Base-by-base conservation (phyloP, 2,113 vertebrate species). In the Periophthalmodon schlosseri region DNA sequence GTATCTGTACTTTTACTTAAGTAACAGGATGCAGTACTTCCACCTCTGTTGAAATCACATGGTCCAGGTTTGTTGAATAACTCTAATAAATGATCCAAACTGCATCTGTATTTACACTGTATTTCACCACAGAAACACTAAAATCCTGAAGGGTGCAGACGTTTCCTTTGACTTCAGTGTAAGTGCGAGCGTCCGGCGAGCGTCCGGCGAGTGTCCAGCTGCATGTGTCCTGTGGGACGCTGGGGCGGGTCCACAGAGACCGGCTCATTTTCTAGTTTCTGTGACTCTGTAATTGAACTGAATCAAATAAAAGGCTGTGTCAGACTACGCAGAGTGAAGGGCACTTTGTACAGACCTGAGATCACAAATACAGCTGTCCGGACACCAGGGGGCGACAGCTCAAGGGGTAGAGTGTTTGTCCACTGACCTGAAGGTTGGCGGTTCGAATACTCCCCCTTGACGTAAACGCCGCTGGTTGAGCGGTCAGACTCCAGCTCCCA, bases 221-320 rank as follows among this genome's bases (percentile, higher is more conserved):
- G 63, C 57, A 60, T 69, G 49, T 39, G 1, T 0, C 50, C 49
- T 49, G 80, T 77, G 73, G 69, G 58, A 5, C 2, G 64, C 21
- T 0, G 46, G 56, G 75, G 83, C 84, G 7, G 76, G 20, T 28
- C 69, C 0, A 0, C 39, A 70, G 74, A 81, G 75, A 75, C 76
- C 82, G 83, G 75, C 83, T 87, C 81, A 65, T 78, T 64, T 87
- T 84, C 74, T 83, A 78, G 84, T 77, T 69, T 58, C 70, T 85
- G 74, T 90, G 74, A 86, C 78, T 88, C 84, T 90, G 84, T 88
- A 86, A 86, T 82, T 87, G 84, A 78, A 88, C 84, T 80, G 66
- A 87, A 77, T 86, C 82, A 64, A 90, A 85, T 88, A 84, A 87
- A 56, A 90, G 81, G 75, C 77, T 86, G 82, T 89, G 84, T 90